Evolutionary conservation across 2,113 vertebrate species (phyloP), one percentile per base, ranked within the genome.

Genomic region (Siphamia tubifer): DNA sequence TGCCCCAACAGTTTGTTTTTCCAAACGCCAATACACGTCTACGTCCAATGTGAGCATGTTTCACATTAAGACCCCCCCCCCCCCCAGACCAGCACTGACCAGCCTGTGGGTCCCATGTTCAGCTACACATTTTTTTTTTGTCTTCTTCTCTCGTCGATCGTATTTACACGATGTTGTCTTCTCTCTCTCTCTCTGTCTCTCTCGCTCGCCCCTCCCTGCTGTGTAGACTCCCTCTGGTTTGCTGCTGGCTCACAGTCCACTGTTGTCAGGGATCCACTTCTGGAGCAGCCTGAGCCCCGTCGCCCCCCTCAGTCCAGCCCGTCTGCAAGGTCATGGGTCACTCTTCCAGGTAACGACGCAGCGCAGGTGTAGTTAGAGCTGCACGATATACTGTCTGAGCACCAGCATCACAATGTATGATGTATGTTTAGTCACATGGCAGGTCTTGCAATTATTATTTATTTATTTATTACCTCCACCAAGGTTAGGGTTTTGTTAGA

Each of bases 241-340:
- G 90, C 89, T 98, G 84, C 90, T 98, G 93, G 94, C 95, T 49
- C 96, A 96, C 38, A 98, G 96, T 83, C 96, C 96, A 0, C 92
- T 98, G 81, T 87, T 98, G 49, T 96, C 96, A 44, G 96, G 95
- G 81, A 96, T 98, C 82, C 96, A 98, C 63, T 98, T 98, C 91
- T 98, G 96, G 96, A 98, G 96, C 92, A 98, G 95, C 81, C 90
- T 98, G 64, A 98, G 96, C 58, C 96, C 96, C 4, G 94, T 95
- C 2, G 95, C 95, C 73, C 96, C 96, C 3, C 89, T 97, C 87
- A 98, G 96, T 92, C 96, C 96, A 72, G 96, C 95, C 93, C 92
- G 96, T 90, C 93, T 97, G 89, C 96, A 96, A 87, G 94, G 95
- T 85, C 95, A 96, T 90, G 92, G 92, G 74, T 96, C 94, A 56